phyloP scores from a whole-genome alignment of 2,797 vertebrate genomes.

The Manis javanica region DNA sequence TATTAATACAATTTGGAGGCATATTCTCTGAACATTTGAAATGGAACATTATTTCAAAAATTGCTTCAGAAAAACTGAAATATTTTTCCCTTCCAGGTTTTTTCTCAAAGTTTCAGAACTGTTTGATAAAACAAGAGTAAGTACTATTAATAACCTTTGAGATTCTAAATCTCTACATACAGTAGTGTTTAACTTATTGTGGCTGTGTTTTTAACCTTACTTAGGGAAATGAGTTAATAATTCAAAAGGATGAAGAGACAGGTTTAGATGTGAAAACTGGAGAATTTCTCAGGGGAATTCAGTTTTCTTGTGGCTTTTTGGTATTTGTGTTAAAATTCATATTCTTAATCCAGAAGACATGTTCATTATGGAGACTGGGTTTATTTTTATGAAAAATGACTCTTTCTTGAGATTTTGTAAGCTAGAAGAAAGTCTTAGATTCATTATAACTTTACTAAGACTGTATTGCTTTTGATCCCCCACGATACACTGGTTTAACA shows the following conservation, averaged over 20 bases:
- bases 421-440: background rate
- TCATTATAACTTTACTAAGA: background rate
- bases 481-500: background rate
- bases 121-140: slow-evolving; percentile 98
- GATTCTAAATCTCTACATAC: background rate
- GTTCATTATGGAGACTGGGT: background rate
- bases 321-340: background rate
- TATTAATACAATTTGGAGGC: slow-evolving; percentile 7
- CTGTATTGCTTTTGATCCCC: background rate
- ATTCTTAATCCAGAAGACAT: background rate
- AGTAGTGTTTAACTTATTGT: background rate
- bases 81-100: slow-evolving; percentile 90
- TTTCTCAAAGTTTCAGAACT: slow-evolving; percentile 98
- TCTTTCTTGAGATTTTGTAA: background rate
- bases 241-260: slow-evolving; percentile 13
- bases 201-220: background rate
- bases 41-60: slow-evolving; percentile 61
- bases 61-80: slow-evolving; percentile 52
- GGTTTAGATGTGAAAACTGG: slow-evolving; percentile 1
- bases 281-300: background rate
- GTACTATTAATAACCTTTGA: slow-evolving; percentile 77
- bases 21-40: slow-evolving; percentile 56
- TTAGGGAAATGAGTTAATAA: background rate
- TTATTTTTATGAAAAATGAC: slow-evolving; percentile 22
- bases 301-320: background rate